phyloP scores from a whole-genome alignment of 2,888 invertebrate genomes.

The Cyclophora punctaria region DNA sequence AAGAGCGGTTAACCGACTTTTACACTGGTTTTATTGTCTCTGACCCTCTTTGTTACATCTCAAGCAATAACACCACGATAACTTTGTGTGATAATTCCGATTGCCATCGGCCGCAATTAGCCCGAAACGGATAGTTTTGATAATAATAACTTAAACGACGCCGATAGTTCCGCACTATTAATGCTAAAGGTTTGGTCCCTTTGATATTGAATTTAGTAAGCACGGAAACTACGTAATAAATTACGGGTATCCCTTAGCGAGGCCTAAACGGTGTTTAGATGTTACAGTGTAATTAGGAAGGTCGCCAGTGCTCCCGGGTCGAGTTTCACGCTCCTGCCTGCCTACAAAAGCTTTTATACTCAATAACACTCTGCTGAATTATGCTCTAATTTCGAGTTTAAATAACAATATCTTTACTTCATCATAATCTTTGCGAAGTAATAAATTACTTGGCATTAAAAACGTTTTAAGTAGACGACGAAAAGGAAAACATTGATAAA shows the following conservation, averaged over 20 bases:
- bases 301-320: slow-evolving; percentile 33
- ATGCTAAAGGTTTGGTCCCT: slow-evolving; percentile 48
- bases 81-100: slow-evolving; percentile 48
- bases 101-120: slow-evolving; percentile 50
- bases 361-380: slow-evolving; percentile 13
- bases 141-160: slow-evolving; percentile 59
- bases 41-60: slow-evolving; percentile 49
- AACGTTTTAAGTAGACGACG: background rate
- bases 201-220: slow-evolving; percentile 61
- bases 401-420: no score
- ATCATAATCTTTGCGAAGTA: background rate
- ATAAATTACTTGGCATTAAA: background rate
- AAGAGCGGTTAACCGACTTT: slow-evolving; percentile 63
- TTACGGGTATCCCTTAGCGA: slow-evolving; percentile 45
- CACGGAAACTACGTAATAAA: slow-evolving; percentile 55
- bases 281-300: slow-evolving; percentile 47
- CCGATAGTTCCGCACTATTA: slow-evolving; percentile 51
- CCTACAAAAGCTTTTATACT: slow-evolving; percentile 24
- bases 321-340: slow-evolving; percentile 21
- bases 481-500: slow-evolving; percentile 13
- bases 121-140: slow-evolving; percentile 38
- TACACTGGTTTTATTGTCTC: slow-evolving; percentile 69
- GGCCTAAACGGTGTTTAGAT: slow-evolving; percentile 49
- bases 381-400: background rate
- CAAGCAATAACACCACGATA: slow-evolving; percentile 63